phyloP scores from a whole-genome alignment of 2,888 invertebrate genomes.

The Chrysopilus asiliformis region DNA sequence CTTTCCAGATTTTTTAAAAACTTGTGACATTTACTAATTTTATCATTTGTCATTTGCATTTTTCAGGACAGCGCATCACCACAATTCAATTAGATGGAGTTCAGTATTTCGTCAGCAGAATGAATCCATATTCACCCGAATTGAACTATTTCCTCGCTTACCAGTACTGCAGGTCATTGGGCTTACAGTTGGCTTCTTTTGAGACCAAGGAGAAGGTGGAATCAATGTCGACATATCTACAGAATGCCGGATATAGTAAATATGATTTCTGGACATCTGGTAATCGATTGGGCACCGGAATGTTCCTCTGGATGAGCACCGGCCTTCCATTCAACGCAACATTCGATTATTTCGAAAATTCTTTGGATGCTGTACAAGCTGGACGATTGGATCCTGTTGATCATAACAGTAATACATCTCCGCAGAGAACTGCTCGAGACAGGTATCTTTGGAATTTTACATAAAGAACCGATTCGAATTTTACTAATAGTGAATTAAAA shows the following conservation, averaged over 20 bases:
- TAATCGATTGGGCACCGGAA: slow-evolving; percentile 72
- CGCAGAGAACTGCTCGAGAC: slow-evolving; percentile 64
- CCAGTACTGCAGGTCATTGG: slow-evolving; percentile 76
- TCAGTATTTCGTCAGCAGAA: slow-evolving; percentile 72
- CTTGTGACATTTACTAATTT: neutral
- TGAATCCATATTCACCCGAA: slow-evolving; percentile 78
- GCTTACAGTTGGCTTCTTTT: slow-evolving; percentile 70
- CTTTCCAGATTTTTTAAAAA: too few relatives aligned
- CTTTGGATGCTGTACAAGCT: slow-evolving; percentile 36
- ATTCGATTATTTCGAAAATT: slow-evolving; percentile 66
- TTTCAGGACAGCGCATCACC: slow-evolving; percentile 66
- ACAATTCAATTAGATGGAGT: slow-evolving; percentile 75
- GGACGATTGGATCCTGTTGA: slow-evolving; percentile 42
- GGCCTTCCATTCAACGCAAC: slow-evolving; percentile 77
- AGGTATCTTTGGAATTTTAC: slow-evolving; percentile 23
- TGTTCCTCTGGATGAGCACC: slow-evolving; percentile 84
- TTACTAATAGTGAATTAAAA: too few relatives aligned
- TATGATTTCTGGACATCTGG: slow-evolving; percentile 84
- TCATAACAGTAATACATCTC: slow-evolving; percentile 60
- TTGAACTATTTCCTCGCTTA: slow-evolving; percentile 77
- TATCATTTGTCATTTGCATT: slow-evolving; percentile 28
- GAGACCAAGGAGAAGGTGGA: slow-evolving; percentile 79
- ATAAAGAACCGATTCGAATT: neutral
- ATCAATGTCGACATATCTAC: slow-evolving; percentile 67
- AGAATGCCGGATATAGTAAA: slow-evolving; percentile 71